Conservation (phyloP, 2,113 vertebrate genomes). For the Petrocephalus zakoni region DNA sequence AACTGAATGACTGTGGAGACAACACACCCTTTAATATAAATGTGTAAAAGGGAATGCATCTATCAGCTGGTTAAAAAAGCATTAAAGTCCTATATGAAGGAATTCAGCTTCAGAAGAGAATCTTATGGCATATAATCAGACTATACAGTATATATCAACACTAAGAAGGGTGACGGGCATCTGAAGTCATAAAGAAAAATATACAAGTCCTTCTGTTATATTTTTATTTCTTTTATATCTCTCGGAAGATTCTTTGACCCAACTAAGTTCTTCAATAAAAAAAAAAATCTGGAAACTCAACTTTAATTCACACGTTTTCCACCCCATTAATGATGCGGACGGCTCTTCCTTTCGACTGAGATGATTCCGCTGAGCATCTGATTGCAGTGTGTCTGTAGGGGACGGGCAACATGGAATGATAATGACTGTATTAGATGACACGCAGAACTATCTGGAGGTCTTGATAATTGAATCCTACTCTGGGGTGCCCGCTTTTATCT, state of each 20-base stretch:
- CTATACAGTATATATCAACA: not conserved
- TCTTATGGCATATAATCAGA: not conserved
- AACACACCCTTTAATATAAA: not conserved
- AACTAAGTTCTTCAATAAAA: not conserved
- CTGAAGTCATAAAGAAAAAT: not conserved
- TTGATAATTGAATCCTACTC: conserved; percentile 18
- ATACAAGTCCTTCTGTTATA: not conserved
- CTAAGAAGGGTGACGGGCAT: not conserved
- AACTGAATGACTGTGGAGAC: not conserved
- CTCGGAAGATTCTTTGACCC: not conserved
- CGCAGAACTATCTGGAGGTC: conserved; percentile 17
- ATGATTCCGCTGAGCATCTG: conserved; percentile 19
- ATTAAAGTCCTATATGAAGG: not conserved
- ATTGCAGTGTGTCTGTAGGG: conserved; percentile 19
- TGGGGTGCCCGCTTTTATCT: conserved; percentile 15
- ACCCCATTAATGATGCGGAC: conserved; percentile 16
- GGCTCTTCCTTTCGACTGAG: conserved; percentile 14
- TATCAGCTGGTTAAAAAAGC: not conserved
- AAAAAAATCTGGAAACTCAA: conserved; percentile 8
- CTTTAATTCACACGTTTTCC: conserved; percentile 9
- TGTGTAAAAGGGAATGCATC: not conserved
- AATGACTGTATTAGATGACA: conserved; percentile 32
- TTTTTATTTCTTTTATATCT: not conserved
- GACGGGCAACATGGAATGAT: conserved; percentile 22
- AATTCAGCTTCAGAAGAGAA: not conserved